These are phyloP conservation scores for Trachelus troglodyta DNA, from an alignment of 2,888 invertebrate species.

Conservation along the genomic window DNA sequence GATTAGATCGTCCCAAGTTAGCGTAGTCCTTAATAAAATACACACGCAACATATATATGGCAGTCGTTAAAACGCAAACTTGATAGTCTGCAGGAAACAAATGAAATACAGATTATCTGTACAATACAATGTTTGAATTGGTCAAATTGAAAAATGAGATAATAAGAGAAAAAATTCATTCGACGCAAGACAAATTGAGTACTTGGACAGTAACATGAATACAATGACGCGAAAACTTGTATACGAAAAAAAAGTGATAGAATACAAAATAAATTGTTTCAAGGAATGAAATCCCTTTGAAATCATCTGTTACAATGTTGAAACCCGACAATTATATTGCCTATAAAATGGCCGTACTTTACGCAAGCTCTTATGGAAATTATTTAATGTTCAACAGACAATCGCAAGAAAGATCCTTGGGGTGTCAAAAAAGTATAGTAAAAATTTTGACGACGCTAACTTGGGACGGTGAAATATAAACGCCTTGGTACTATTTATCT, in stretches of 20 bases:
- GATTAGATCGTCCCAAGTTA: constrained; percentile 60
- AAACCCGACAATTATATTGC: background rate
- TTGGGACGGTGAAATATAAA: constrained; percentile 56
- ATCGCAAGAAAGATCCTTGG: background rate
- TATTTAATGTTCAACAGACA: background rate
- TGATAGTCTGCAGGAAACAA: constrained; percentile 14
- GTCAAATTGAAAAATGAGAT: background rate
- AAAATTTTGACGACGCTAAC: constrained; percentile 53
- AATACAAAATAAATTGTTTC: background rate
- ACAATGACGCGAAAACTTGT: background rate
- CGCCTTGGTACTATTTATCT: constrained; percentile 38
- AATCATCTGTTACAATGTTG: background rate
- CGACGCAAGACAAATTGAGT: background rate
- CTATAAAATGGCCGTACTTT: background rate
- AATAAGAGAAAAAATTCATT: no score
- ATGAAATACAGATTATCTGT: background rate
- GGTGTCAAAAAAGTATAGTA: constrained; percentile 6
- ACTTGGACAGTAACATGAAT: background rate
- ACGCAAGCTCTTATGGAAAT: background rate
- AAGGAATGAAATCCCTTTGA: background rate
- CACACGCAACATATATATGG: constrained; percentile 40
- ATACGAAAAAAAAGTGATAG: background rate
- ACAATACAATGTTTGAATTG: background rate
- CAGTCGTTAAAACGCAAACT: constrained; percentile 48
- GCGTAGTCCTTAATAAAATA: constrained; percentile 57